phyloP scores from a whole-genome alignment of 2,888 invertebrate species.

The Platycnemis pennipes region DNA sequence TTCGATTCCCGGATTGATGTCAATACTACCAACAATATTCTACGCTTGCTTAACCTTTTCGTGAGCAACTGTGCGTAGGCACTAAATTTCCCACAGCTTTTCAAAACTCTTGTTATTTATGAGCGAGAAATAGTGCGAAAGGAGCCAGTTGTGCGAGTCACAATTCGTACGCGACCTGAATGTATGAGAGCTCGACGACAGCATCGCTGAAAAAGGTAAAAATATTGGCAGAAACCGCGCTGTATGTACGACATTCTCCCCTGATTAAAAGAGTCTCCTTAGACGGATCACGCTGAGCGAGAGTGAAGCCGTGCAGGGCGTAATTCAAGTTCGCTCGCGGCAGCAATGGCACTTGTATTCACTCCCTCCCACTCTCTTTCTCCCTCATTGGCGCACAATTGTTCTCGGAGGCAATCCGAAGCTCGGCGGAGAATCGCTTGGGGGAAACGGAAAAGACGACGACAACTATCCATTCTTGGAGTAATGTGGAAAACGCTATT shows the following conservation, averaged over 20 bases:
- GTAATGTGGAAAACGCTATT: background rate
- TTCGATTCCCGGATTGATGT: no score
- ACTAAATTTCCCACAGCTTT: no score
- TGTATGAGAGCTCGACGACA: background rate
- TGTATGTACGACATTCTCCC: background rate
- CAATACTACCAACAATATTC: no score
- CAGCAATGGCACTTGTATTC: background rate
- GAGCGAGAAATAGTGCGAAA: background rate
- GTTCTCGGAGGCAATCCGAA: background rate
- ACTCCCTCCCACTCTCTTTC: background rate
- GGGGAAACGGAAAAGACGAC: background rate
- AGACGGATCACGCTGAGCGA: background rate
- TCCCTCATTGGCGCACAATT: background rate
- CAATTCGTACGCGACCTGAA: background rate
- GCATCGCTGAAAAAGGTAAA: background rate
- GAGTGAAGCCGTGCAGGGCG: background rate
- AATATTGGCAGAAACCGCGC: background rate
- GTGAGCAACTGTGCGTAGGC: no score
- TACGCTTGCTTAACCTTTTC: no score
- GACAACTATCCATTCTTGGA: background rate
- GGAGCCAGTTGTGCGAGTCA: background rate
- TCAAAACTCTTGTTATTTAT: background rate
- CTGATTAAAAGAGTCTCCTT: background rate
- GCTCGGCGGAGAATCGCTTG: background rate
- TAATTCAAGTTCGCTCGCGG: conserved; percentile 16